Evolutionary conservation across 2,797 vertebrate genomes (phyloP), one percentile per base, ranked within the genome.

Genomic region (Lacerta bilineata): DNA sequence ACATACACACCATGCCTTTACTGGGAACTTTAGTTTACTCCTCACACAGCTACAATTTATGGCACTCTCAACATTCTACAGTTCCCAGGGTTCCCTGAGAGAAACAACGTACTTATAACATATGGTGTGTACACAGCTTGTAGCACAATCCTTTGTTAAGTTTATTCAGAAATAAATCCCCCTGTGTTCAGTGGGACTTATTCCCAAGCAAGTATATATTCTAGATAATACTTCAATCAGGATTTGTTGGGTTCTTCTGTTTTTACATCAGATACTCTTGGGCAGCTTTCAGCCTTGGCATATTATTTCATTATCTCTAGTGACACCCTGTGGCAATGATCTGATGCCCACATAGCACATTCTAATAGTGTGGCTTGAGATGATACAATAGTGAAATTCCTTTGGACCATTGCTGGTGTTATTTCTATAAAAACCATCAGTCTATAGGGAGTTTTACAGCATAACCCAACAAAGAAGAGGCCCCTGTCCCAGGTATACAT

Each of bases 311-410:
- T 89, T 92, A 46, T 25, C 93, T 93, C 87, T 90, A 93, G 93
- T 91, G 95, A 95, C 95, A 95, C 94, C 93, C 33, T 8, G 92
- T 93, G 95, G 95, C 76, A 15, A n/a, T 11, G 15, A 71, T 61
- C 78, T 23, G 76, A 72, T 33, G 69, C 36, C 72, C 4, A 61
- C 91, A 36, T 0, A 10, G n/a, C 80, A 79, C 29, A 36, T 36
- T 6, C 9, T 18, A n/a, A 1, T 8, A 68, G 8, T 0, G 59
- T 46, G 20, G 11, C 23, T 27, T 50, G 46, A 20, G 25, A 66
- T 43, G 59, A 33, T 39, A 33, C 1, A 20, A 20, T 39, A 27
- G 6, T 61, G n/a, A 82, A 7, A 41, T 39, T 66, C 61, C 36
- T n/a, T 64, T 64, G 10, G 20, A 13, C 13, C 13, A 46, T 50